Evolutionary conservation across 2,113 vertebrate species (phyloP).

Genomic region (Procapra przewalskii): DNA sequence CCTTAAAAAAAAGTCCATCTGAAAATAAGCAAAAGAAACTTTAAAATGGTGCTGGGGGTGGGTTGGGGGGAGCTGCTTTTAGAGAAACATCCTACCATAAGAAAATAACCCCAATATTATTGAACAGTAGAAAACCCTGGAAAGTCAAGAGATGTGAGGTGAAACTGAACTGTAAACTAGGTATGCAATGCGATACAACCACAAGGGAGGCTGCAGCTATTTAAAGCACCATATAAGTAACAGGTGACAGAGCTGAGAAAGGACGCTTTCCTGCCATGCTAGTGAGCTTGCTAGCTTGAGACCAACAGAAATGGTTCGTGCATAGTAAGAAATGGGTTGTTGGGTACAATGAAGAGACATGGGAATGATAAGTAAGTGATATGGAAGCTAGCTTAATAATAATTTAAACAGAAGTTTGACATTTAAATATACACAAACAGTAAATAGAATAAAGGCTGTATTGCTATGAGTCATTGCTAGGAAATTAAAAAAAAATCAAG

Average conservation of each 20-base stretch:
- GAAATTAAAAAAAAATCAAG: conserved; percentile 1
- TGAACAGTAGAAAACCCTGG: conserved; percentile 38
- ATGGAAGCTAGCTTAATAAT: background rate
- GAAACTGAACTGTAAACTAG: background rate
- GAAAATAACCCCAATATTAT: background rate
- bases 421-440: conserved; percentile 17
- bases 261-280: background rate
- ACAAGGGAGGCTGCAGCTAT: background rate
- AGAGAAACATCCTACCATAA: background rate
- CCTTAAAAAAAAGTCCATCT: background rate
- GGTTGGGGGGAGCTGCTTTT: background rate
- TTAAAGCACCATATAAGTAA: conserved; percentile 6
- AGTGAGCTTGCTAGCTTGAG: background rate
- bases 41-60: background rate
- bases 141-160: conserved; percentile 11
- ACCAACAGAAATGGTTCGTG: background rate
- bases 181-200: background rate
- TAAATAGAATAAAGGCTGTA: background rate
- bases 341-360: background rate
- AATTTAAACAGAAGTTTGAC: background rate
- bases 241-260: background rate
- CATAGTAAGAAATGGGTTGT: background rate
- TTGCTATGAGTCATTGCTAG: background rate
- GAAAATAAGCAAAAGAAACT: conserved; percentile 1
- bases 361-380: background rate